Conservation (phyloP, 1,140 invertebrate species). For the Drosophila cardini region DNA sequence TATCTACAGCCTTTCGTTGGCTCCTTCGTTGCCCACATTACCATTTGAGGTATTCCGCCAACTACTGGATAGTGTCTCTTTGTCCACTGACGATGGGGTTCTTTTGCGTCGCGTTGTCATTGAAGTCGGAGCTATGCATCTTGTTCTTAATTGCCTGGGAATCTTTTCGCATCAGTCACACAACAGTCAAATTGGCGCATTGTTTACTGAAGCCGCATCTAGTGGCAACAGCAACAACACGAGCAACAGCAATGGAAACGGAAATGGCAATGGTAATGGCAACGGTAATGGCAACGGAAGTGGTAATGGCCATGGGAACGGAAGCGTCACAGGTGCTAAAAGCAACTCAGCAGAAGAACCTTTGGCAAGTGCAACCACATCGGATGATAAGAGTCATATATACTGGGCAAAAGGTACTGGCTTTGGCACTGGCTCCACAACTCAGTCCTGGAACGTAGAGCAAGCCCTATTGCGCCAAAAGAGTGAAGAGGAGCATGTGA, state of each 20-base stretch:
- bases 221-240: constrained; percentile 28
- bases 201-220: constrained; percentile 67
- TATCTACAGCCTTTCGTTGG: constrained; percentile 91
- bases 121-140: constrained; percentile 92
- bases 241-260: constrained; percentile 26
- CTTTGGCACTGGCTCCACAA: constrained; percentile 97
- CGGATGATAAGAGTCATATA: constrained; percentile 92
- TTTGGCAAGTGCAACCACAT: constrained; percentile 63
- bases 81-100: constrained; percentile 92
- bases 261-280: constrained; percentile 12
- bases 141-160: constrained; percentile 94
- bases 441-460: constrained; percentile 98
- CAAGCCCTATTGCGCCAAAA: constrained; percentile 94
- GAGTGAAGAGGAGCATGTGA: constrained; percentile 97
- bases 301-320: constrained; percentile 18
- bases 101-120: constrained; percentile 91
- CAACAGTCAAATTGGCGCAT: constrained; percentile 64
- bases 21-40: constrained; percentile 91
- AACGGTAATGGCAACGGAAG: constrained; percentile 26
- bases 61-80: constrained; percentile 91
- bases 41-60: constrained; percentile 94
- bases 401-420: constrained; percentile 98
- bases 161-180: constrained; percentile 93
- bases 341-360: constrained; percentile 51
- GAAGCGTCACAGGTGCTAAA: constrained; percentile 22